Conservation (phyloP, 2,113 vertebrate genomes). For the Entomyzon cyanotis region DNA sequence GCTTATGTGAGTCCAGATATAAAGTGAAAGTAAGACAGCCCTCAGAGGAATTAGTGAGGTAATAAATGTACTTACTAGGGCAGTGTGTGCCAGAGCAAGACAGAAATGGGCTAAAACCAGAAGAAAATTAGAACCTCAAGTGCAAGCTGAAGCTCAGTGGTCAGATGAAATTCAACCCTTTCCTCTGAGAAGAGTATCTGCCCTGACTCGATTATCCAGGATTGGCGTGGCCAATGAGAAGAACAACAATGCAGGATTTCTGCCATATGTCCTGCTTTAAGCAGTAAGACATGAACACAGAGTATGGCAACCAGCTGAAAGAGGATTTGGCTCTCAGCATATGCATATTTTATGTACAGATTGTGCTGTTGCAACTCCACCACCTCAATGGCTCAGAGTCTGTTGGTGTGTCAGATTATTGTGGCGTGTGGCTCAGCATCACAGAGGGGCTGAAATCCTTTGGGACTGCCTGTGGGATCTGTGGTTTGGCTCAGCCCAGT, state of each 20-base stretch:
- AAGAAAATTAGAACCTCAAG: constrained; percentile 54
- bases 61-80: constrained; percentile 65
- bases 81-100: constrained; percentile 41
- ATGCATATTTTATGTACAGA: background rate
- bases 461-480: background rate
- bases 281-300: background rate
- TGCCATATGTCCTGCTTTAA: constrained; percentile 36
- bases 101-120: constrained; percentile 52
- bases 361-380: background rate
- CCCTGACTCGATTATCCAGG: constrained; percentile 14
- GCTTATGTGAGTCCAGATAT: constrained; percentile 47
- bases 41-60: constrained; percentile 46
- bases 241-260: constrained; percentile 26
- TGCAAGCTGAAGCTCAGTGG: background rate
- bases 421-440: rapidly evolving
- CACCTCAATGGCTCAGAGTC: background rate
- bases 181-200: constrained; percentile 2
- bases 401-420: background rate
- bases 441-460: background rate
- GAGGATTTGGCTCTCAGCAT: background rate
- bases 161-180: constrained; percentile 29
- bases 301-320: constrained; percentile 28
- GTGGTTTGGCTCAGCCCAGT: background rate
- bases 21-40: constrained; percentile 62
- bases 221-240: background rate